A percentile compares a stretch with the other conserved stretches of the same genome.
These are phyloP conservation scores for Arvicanthis niloticus DNA, from an alignment of 2,113 vertebrate species.

Conservation along the genomic window DNA sequence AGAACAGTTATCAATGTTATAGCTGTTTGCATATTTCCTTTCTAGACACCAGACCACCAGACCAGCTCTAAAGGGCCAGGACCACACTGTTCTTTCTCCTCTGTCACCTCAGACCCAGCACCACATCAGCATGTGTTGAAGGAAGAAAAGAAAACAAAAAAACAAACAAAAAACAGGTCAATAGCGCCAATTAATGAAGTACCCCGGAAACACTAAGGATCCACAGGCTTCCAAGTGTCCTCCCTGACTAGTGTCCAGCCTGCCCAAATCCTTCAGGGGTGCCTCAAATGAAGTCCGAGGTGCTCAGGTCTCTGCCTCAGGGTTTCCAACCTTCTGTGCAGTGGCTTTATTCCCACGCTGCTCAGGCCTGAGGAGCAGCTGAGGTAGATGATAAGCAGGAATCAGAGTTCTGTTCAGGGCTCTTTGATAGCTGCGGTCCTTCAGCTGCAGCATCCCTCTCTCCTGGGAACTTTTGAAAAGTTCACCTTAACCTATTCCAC, in stretches of 20 bases:
- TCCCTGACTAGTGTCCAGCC: neutral
- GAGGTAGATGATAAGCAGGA: neutral
- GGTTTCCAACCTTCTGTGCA: neutral
- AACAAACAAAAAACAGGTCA: neutral
- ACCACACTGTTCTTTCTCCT: neutral
- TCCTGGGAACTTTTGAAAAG: constrained; percentile 26
- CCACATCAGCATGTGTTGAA: neutral
- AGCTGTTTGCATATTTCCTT: constrained; percentile 19
- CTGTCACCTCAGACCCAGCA: constrained; percentile 21
- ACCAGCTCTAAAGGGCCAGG: neutral
- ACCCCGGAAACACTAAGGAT: neutral
- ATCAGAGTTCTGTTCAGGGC: no score
- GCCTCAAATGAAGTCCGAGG: neutral
- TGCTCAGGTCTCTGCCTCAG: neutral
- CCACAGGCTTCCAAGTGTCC: neutral
- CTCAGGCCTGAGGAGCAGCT: neutral
- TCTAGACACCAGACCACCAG: neutral
- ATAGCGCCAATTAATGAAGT: neutral
- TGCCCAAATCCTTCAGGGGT: neutral
- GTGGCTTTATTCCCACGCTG: fast-evolving
- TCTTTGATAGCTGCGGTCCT: neutral
- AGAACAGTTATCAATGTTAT: neutral
- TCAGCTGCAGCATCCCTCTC: neutral
- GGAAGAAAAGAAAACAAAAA: neutral
- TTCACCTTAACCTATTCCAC: neutral